phyloP scores from a whole-genome alignment of 2,888 invertebrate species.

The Hololepta plana region DNA sequence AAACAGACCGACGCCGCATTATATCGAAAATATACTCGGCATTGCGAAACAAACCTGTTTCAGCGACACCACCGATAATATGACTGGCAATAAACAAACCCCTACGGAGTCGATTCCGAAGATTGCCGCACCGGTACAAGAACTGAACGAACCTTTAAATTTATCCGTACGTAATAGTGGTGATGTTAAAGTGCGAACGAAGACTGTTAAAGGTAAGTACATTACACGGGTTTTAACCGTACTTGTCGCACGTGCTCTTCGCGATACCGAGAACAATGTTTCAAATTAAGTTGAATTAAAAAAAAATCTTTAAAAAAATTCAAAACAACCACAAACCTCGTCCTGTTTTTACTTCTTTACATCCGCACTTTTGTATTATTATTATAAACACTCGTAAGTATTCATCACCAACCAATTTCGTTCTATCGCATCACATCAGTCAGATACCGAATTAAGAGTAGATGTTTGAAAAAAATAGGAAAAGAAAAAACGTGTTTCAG shows the following conservation, averaged over 20 bases:
- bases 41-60: too few relatives aligned
- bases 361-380: slow-evolving; percentile 7
- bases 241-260: background rate
- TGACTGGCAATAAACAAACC: slow-evolving; percentile 12
- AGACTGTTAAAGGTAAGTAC: slow-evolving; percentile 21
- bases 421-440: too few relatives aligned
- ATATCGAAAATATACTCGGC: slow-evolving; percentile 76
- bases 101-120: slow-evolving; percentile 12
- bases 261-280: slow-evolving; percentile 2
- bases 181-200: slow-evolving; percentile 20
- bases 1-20: slow-evolving; percentile 67
- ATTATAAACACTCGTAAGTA: too few relatives aligned
- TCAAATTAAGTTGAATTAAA: slow-evolving; percentile 3
- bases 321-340: slow-evolving; percentile 12
- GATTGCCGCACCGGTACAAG: slow-evolving; percentile 13
- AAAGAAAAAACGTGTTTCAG: too few relatives aligned
- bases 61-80: slow-evolving; percentile 9
- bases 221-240: too few relatives aligned
- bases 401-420: too few relatives aligned
- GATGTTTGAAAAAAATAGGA: too few relatives aligned
- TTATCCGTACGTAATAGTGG: slow-evolving; percentile 23
- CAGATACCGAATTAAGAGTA: too few relatives aligned
- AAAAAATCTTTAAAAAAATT: slow-evolving; percentile 5
- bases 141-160: slow-evolving; percentile 24
- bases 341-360: slow-evolving; percentile 12